phyloP scores from a whole-genome alignment of 2,113 vertebrate species.

The Uropsilus gracilis region DNA sequence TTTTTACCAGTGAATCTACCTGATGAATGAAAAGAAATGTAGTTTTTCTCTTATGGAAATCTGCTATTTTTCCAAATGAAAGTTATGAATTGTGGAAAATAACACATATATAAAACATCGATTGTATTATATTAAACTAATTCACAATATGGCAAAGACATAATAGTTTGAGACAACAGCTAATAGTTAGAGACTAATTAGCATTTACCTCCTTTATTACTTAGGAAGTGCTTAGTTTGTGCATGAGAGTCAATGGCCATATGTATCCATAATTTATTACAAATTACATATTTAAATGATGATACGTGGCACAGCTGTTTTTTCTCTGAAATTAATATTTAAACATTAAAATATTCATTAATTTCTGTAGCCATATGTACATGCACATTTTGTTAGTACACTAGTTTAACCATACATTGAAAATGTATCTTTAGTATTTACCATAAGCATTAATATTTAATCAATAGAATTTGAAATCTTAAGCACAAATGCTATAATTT shows the following conservation, averaged over 20 bases:
- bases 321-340: slow-evolving; percentile 2
- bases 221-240: not conserved
- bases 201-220: not conserved
- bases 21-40: not conserved
- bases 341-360: slow-evolving; percentile 9
- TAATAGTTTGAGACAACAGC: no score
- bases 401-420: slow-evolving; percentile 16
- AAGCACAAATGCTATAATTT: not conserved
- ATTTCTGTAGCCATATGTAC: slow-evolving; percentile 1
- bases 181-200: slow-evolving; percentile 13
- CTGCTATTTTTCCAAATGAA: not conserved
- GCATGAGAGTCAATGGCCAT: not conserved
- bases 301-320: not conserved
- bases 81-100: not conserved
- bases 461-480: slow-evolving; percentile 47
- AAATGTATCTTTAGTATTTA: not conserved
- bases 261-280: slow-evolving; percentile 47
- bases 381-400: not conserved
- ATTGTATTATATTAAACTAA: not conserved
- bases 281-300: slow-evolving; percentile 1
- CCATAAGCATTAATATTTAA: slow-evolving; percentile 40
- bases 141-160: not conserved
- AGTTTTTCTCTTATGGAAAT: not conserved
- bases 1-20: not conserved
- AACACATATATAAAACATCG: not conserved